Evolutionary conservation across 1,140 invertebrate species (phyloP).

Genomic region (Druon quercuslanigerum): DNA sequence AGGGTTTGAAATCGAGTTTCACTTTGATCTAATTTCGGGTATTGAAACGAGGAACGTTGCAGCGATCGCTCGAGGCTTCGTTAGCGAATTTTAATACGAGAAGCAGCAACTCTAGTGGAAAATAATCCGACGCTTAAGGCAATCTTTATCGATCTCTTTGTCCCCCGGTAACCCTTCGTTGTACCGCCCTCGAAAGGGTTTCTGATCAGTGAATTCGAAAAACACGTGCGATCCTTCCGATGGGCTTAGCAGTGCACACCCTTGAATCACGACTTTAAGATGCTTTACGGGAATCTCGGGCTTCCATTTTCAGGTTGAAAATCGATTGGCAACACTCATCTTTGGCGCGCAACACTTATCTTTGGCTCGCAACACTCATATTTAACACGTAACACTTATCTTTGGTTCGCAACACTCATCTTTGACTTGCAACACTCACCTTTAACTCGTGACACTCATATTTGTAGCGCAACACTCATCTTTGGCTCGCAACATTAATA

Average conservation of each 20-base stretch:
- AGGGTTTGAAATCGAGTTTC: slow-evolving; percentile 6
- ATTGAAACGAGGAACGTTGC: slow-evolving; percentile 22
- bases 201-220: slow-evolving; percentile 40
- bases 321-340: not conserved
- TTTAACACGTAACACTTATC: too few species aligned
- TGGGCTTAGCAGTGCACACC: not conserved
- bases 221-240: slow-evolving; percentile 47
- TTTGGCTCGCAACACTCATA: too few species aligned
- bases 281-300: not conserved
- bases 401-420: too few species aligned
- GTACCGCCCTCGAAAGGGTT: slow-evolving; percentile 53
- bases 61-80: slow-evolving; percentile 17
- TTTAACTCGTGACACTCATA: too few species aligned
- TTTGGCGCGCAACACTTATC: too few species aligned
- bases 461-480: too few species aligned
- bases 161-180: slow-evolving; percentile 45
- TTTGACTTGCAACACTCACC: too few species aligned
- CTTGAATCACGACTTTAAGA: slow-evolving; percentile 20
- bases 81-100: slow-evolving; percentile 31
- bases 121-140: slow-evolving; percentile 59
- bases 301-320: slow-evolving; percentile 24
- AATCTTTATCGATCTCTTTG: slow-evolving; percentile 60
- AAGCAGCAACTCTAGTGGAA: slow-evolving; percentile 44
- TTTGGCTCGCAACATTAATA: too few species aligned
- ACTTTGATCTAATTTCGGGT: slow-evolving; percentile 26